Conservation (phyloP, 2,888 invertebrate genomes). For the Himalopsyche tibetana region DNA sequence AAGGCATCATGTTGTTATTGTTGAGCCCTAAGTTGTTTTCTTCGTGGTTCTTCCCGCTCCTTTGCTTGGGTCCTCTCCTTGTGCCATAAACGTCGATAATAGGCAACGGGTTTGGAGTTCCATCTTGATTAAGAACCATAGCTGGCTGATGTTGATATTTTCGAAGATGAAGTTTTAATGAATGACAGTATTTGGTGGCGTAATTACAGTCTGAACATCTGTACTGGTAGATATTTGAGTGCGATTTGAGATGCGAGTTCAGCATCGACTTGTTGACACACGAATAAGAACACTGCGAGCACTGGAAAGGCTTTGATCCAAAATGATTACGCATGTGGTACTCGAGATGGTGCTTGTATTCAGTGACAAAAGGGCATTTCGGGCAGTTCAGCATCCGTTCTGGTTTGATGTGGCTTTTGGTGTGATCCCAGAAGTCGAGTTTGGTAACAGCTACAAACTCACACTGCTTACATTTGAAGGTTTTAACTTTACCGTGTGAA, state of each 20-base stretch:
- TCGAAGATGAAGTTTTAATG: conserved; percentile 94
- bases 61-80: conserved; percentile 88
- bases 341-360: conserved; percentile 98
- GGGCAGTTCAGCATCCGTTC: conserved; percentile 95
- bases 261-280: conserved; percentile 99
- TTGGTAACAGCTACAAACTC: conserved; percentile 90
- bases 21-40: conserved; percentile 67
- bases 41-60: conserved; percentile 71
- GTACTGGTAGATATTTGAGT: conserved; percentile 94
- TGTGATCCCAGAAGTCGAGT: conserved; percentile 95
- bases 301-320: conserved; percentile 97
- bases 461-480: conserved; percentile 95
- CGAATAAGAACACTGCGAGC: conserved; percentile 90
- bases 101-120: conserved; percentile 90
- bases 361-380: conserved; percentile 97
- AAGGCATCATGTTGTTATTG: conserved; percentile 67
- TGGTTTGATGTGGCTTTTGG: conserved; percentile 91
- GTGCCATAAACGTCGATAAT: conserved; percentile 95
- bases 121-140: conserved; percentile 92
- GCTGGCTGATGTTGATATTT: conserved; percentile 95
- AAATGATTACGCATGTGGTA: conserved; percentile 97
- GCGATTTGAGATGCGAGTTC: conserved; percentile 97
- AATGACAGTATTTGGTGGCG: conserved; percentile 98
- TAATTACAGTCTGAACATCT: conserved; percentile 95
- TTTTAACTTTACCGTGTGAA: conserved; percentile 90